Evolutionary conservation across 2,113 vertebrate species (phyloP).

Genomic region (Ibidorhyncha struthersii): DNA sequence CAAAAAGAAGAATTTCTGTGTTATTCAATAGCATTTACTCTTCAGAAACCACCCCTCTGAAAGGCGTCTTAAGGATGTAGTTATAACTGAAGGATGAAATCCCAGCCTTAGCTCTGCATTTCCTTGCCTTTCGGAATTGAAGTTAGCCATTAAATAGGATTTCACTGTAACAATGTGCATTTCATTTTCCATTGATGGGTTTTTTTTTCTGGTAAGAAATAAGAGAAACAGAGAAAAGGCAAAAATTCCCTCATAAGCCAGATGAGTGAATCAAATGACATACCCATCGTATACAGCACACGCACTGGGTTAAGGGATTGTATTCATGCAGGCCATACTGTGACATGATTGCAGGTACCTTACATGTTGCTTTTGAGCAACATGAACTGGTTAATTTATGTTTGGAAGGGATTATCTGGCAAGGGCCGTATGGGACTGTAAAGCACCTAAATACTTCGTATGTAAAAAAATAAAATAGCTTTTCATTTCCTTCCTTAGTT

Average conservation of each 20-base stretch:
- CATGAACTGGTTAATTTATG: background rate
- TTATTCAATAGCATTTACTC: background rate
- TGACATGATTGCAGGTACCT: background rate
- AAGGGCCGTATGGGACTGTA: background rate
- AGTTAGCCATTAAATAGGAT: slow-evolving; percentile 1
- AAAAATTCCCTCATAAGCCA: background rate
- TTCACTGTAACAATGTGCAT: slow-evolving; percentile 5
- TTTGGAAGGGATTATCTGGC: background rate
- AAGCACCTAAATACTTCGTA: background rate
- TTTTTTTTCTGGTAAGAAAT: background rate
- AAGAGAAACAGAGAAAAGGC: background rate
- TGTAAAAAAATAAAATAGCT: background rate
- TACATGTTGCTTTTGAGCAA: background rate
- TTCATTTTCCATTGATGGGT: background rate
- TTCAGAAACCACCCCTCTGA: background rate
- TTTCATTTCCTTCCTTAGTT: background rate
- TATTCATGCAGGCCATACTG: background rate
- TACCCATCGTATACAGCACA: background rate
- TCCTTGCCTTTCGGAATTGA: background rate
- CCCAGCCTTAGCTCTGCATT: background rate
- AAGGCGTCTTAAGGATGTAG: background rate
- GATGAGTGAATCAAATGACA: background rate
- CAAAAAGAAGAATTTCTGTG: background rate
- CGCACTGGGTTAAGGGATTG: background rate
- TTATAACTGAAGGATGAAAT: background rate